Percentiles rank a stretch among this genome's conserved stretches.
phyloP scores from a whole-genome alignment of 92 coral and sea anemone species.

The Epizoanthus ramosus region DNA sequence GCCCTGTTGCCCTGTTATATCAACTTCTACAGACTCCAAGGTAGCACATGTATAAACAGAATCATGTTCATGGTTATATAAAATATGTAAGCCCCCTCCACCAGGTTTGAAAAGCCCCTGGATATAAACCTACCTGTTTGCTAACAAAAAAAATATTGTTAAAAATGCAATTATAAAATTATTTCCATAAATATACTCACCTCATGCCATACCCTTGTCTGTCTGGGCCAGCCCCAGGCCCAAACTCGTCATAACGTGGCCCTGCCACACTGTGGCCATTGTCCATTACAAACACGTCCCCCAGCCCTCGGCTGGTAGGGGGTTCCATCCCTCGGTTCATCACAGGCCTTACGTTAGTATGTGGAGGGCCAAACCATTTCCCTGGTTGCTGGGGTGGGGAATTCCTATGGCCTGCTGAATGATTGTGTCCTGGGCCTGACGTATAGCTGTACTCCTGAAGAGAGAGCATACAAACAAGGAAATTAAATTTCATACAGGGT shows the following conservation, averaged over 20 bases:
- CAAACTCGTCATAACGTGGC: slow-evolving; percentile 77
- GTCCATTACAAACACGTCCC: slow-evolving; percentile 86
- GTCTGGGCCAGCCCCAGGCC: slow-evolving; percentile 55
- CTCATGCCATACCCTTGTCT: slow-evolving; percentile 67
- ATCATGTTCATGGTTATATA: too few relatives aligned
- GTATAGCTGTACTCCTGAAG: slow-evolving; percentile 57
- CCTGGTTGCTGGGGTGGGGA: slow-evolving; percentile 72
- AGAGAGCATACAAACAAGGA: not conserved
- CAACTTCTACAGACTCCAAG: too few relatives aligned
- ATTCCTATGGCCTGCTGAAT: slow-evolving; percentile 65
- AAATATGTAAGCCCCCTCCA: too few relatives aligned
- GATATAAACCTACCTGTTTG: too few relatives aligned
- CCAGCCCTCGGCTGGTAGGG: slow-evolving; percentile 75
- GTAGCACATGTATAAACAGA: too few relatives aligned
- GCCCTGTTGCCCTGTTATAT: too few relatives aligned
- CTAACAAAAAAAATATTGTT: not conserved
- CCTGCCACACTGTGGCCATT: slow-evolving; percentile 62
- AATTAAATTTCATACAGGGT: not conserved
- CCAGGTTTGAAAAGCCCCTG: too few relatives aligned
- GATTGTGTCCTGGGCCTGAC: slow-evolving; percentile 42
- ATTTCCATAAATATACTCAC: slow-evolving; percentile 35
- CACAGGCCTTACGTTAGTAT: slow-evolving; percentile 43
- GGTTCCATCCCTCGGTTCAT: slow-evolving; percentile 53
- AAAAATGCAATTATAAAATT: not conserved
- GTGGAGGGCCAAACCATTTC: slow-evolving; percentile 66